A percentile compares a stretch with the other conserved stretches of the same genome.
phyloP scores from a whole-genome alignment of 1,140 invertebrate species.

The Megalopta genalis region DNA sequence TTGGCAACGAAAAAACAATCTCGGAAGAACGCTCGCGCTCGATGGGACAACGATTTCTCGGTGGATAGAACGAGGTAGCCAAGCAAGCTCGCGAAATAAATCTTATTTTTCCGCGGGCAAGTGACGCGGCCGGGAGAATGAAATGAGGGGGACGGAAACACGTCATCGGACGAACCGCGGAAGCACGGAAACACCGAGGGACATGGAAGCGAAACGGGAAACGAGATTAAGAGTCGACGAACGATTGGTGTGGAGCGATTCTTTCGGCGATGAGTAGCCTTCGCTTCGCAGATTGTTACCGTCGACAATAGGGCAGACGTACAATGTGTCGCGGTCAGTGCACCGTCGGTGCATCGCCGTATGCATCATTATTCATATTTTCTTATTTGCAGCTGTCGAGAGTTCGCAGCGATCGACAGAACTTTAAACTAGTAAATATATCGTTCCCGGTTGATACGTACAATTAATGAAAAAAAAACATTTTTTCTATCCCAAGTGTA shows the following conservation, averaged over 20 bases:
- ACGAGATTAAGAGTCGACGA: conserved; percentile 1
- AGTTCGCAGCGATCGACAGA: too few species aligned
- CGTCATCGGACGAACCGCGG: background rate
- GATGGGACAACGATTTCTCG: background rate
- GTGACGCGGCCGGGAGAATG: background rate
- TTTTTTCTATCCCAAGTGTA: too few species aligned
- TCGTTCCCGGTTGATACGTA: too few species aligned
- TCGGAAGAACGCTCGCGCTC: background rate
- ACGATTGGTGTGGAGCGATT: background rate
- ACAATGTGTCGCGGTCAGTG: too few species aligned
- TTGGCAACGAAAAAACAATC: background rate
- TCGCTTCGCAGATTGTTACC: conserved; percentile 22
- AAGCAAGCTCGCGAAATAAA: background rate
- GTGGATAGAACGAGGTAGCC: background rate
- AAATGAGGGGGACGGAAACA: background rate
- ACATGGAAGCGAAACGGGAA: background rate
- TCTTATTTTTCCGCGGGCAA: background rate
- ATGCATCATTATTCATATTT: too few species aligned
- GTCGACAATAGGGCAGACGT: conserved; percentile 2
- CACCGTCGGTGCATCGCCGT: too few species aligned
- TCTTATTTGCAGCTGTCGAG: too few species aligned
- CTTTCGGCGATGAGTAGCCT: background rate
- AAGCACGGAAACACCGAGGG: background rate
- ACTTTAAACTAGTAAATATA: too few species aligned
- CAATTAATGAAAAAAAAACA: too few species aligned